Evolutionary conservation across 2,797 vertebrate species (phyloP), one percentile per base, ranked within the genome.

Genomic region (Erithacus rubecula): DNA sequence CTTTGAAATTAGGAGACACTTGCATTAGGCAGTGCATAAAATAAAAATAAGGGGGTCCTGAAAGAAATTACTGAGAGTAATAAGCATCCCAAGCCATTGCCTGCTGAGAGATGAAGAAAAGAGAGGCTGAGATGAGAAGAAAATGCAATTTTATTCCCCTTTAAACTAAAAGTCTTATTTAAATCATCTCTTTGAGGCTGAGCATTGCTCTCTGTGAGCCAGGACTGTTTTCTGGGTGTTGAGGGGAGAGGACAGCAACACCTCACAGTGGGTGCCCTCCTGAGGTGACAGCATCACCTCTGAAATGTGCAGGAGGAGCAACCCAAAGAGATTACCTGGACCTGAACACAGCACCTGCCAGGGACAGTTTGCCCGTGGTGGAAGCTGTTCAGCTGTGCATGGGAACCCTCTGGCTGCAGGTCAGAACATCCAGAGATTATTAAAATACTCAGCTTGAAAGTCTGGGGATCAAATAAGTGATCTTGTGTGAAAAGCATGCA

Each of bases 61-160:
- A 53, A 91, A 88, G 74, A 93, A 95, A 95, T 95, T 95, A 82
- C 51, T 67, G 47, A 72, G 41, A 78, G 55, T 23, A 71, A 59
- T 81, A 86, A 79, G 81, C 62, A 90, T 69, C 77, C 74, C 83
- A 93, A 83, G 52, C 30, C 39, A 26, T 36, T 90, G 30, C 63
- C 63, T 84, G 72, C 21, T 3, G 27, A 88, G 39, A 86, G 51
- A 43, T 88, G 51, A 90, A 88, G 67, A 62, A 88, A 86, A 82
- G 18, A 86, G 76, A 64, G 51, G 43, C n/a, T 65, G 58, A 64
- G 49, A 87, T 62, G 53, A 88, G 85, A 87, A 51, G 26, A 76
- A 91, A 95, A 94, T 55, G 43, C 0, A 15, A 51, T 58, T 91
- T 83, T 90, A 81, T 67, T 62, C 53, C 36, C 21, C 39, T 81